Evolutionary conservation across 2,113 vertebrate genomes (phyloP).

Genomic region (Cottus gobio): DNA sequence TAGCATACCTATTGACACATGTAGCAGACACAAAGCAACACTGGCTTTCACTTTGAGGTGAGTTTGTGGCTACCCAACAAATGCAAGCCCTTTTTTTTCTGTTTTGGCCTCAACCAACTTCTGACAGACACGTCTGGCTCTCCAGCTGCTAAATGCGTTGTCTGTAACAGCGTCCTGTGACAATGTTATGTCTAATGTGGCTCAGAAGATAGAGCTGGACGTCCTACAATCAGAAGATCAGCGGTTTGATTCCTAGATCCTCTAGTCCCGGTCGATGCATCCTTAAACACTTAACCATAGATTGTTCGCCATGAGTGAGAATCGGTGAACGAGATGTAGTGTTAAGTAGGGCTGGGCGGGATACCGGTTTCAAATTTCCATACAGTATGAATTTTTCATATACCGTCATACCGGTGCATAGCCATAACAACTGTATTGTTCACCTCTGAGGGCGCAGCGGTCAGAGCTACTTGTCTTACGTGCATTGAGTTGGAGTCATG

Average conservation of each 20-base stretch:
- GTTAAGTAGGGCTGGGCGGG: no score
- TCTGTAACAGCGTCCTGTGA: background rate
- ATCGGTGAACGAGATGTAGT: background rate
- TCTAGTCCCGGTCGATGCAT: background rate
- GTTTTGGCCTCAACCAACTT: background rate
- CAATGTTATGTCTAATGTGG: no score
- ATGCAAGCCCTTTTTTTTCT: background rate
- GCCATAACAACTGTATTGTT: no score
- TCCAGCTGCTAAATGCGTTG: background rate
- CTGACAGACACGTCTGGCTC: background rate
- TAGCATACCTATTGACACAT: background rate
- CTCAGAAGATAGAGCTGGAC: no score
- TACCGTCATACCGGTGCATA: no score
- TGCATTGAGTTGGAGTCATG: no score
- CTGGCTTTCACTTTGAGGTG: background rate
- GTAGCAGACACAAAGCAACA: background rate
- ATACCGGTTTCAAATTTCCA: no score
- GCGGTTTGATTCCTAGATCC: background rate
- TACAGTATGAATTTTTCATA: no score
- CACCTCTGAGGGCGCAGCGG: no score
- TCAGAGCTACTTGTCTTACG: no score
- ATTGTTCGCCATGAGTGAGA: background rate
- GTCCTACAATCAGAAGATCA: background rate
- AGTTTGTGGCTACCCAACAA: background rate
- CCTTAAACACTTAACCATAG: background rate